Conservation (phyloP, 2,797 vertebrate species). For the Alectoris magna region DNA sequence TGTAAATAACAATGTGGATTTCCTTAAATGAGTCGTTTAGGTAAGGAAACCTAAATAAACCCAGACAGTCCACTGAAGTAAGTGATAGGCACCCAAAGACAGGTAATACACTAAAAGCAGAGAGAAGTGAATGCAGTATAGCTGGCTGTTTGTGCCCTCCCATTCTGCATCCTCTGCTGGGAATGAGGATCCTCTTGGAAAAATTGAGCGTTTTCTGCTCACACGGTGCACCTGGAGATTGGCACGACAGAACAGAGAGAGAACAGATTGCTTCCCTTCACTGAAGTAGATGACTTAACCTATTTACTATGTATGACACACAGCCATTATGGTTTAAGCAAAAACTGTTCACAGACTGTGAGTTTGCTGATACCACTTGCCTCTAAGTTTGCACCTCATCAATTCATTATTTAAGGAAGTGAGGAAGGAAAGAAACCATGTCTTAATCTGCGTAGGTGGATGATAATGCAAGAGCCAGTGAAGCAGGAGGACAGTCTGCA, state of each 20-base stretch:
- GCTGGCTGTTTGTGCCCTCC: background rate
- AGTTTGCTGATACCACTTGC: background rate
- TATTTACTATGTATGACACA: background rate
- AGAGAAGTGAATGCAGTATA: background rate
- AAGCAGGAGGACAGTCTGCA: fast-evolving
- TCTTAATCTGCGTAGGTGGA: background rate
- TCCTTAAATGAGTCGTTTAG: background rate
- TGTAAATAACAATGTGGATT: background rate
- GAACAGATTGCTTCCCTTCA: constrained; percentile 15
- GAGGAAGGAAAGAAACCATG: background rate
- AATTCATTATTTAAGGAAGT: background rate
- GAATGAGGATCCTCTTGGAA: background rate
- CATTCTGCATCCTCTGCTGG: fast-evolving
- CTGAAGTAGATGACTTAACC: background rate
- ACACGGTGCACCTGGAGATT: background rate
- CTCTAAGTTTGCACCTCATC: background rate
- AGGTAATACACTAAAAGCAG: background rate
- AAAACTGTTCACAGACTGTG: background rate
- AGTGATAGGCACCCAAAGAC: background rate
- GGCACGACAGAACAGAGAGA: background rate
- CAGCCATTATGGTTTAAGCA: background rate
- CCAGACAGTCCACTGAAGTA: background rate
- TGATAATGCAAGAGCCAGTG: background rate
- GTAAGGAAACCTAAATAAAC: background rate
- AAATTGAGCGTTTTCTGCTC: background rate